These are phyloP conservation scores for Hyphantria cunea DNA, from an alignment of 1,140 invertebrate species.

Conservation along the genomic window DNA sequence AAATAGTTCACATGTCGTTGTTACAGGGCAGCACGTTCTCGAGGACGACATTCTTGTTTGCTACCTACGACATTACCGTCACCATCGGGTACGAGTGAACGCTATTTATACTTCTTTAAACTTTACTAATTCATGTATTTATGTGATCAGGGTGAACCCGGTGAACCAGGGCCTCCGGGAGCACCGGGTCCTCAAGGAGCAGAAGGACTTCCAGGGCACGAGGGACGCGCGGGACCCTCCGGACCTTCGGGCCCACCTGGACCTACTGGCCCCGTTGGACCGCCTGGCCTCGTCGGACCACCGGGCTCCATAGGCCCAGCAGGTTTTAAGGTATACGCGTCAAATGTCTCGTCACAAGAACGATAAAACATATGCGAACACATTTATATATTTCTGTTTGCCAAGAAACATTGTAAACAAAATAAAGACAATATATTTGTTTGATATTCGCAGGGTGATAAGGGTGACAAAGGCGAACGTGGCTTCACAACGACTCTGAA, in stretches of 20 bases:
- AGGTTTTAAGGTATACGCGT: conserved; percentile 86
- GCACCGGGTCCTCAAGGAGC: conserved; percentile 90
- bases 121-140: neutral
- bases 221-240: conserved; percentile 89
- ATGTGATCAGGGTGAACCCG: conserved; percentile 90
- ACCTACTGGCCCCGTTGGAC: conserved; percentile 84
- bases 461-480: conserved; percentile 94
- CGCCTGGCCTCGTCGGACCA: conserved; percentile 87
- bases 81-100: too few relatives aligned
- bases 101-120: too few relatives aligned
- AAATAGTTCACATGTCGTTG: too few relatives aligned
- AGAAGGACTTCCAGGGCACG: conserved; percentile 90
- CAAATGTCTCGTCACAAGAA: neutral
- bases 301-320: conserved; percentile 84
- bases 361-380: too few relatives aligned
- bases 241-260: conserved; percentile 88
- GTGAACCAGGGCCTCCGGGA: conserved; percentile 94
- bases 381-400: too few relatives aligned
- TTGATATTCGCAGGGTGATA: conserved; percentile 88
- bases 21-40: too few relatives aligned
- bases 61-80: too few relatives aligned
- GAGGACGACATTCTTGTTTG: too few relatives aligned
- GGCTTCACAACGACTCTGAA: conserved; percentile 94
- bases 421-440: too few relatives aligned
- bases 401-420: too few relatives aligned